Conservation (phyloP, 2,113 vertebrate species). For the Nanorana parkeri region DNA sequence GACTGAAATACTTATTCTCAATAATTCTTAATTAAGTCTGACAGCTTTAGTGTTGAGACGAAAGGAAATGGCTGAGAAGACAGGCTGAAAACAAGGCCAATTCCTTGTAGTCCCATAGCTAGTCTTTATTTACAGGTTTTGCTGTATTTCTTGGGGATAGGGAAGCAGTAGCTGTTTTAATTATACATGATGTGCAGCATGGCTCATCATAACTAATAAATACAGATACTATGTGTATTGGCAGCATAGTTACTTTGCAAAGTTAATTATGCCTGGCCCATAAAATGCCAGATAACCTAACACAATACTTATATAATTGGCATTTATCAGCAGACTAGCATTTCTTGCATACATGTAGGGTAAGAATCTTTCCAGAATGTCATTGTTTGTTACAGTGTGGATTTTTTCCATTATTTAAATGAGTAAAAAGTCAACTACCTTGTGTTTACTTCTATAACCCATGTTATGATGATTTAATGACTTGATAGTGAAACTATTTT, state of each 20-base stretch:
- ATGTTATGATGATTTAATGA: no score
- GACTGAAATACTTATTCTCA: constrained; percentile 60
- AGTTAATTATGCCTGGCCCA: not conserved
- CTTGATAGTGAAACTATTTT: no score
- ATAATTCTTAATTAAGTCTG: constrained; percentile 70
- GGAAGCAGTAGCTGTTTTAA: constrained; percentile 60
- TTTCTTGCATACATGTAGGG: no score
- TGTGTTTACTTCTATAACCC: no score
- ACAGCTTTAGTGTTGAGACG: constrained; percentile 64
- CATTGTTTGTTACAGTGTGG: no score
- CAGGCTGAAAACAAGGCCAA: constrained; percentile 60
- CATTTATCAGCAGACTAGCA: no score
- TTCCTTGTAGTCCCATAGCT: constrained; percentile 64
- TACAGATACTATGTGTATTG: constrained; percentile 8
- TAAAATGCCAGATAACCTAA: constrained; percentile 6
- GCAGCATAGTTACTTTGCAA: not conserved
- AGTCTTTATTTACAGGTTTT: constrained; percentile 63
- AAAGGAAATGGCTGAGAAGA: constrained; percentile 62
- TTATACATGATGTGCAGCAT: constrained; percentile 59
- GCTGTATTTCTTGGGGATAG: constrained; percentile 52
- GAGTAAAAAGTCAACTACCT: no score
- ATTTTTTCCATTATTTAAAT: no score
- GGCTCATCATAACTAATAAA: constrained; percentile 56
- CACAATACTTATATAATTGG: not conserved
- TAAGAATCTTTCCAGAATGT: no score